phyloP scores from a whole-genome alignment of 2,797 vertebrate genomes.

The Mastacembelus armatus region DNA sequence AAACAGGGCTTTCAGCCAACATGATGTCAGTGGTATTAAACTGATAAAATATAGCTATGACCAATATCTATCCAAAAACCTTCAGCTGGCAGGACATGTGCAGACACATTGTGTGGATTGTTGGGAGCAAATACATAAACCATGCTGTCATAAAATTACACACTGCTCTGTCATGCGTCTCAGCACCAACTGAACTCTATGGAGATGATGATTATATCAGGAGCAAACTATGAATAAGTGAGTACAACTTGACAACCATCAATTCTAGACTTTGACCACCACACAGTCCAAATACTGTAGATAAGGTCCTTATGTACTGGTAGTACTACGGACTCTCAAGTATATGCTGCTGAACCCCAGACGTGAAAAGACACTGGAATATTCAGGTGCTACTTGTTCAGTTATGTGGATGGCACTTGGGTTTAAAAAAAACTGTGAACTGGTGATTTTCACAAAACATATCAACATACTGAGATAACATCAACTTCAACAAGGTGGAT shows the following conservation, averaged over 20 bases:
- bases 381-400: constrained; percentile 1
- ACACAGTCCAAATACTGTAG: too few species aligned
- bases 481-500: constrained; percentile 17
- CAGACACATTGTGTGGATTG: neutral
- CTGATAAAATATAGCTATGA: too few species aligned
- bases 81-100: neutral
- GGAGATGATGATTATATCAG: neutral
- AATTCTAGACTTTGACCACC: neutral
- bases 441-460: neutral
- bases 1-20: constrained; percentile 4
- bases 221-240: neutral
- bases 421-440: neutral
- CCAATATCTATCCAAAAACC: neutral
- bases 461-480: constrained; percentile 15
- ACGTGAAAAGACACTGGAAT: neutral
- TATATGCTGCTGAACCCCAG: neutral
- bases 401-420: neutral
- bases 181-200: neutral
- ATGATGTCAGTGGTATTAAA: too few species aligned
- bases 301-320: neutral
- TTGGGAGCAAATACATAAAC: neutral
- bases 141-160: neutral
- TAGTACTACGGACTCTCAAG: neutral
- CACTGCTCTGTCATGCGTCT: neutral
- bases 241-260: neutral